A percentile compares a stretch with the other conserved stretches of the same genome.
Conservation (phyloP, 2,113 vertebrate species). For the Proteles cristata region DNA sequence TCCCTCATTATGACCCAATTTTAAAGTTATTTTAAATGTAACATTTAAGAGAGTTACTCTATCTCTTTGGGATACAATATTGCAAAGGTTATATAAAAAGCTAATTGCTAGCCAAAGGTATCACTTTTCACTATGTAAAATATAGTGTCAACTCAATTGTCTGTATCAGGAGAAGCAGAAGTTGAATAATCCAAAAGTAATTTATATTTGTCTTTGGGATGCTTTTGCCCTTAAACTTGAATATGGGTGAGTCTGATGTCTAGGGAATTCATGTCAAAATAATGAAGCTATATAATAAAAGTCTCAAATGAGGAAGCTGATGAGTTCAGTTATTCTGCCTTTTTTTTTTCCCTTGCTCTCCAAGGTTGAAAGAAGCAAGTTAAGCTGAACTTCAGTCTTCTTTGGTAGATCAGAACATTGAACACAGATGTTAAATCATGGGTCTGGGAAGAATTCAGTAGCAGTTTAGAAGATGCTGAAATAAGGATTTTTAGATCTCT, state of each 20-base stretch:
- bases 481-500: conserved; percentile 2
- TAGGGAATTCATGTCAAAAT: conserved; percentile 70
- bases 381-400: conserved; percentile 22
- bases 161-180: conserved; percentile 39
- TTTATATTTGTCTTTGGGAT: conserved; percentile 66
- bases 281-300: conserved; percentile 52
- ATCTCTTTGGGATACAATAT: conserved; percentile 50
- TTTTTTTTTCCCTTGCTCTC: neutral
- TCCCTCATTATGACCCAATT: conserved; percentile 74
- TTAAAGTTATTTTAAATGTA: conserved; percentile 75
- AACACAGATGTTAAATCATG: conserved; percentile 46
- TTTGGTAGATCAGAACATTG: conserved; percentile 21
- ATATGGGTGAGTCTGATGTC: conserved; percentile 40
- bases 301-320: conserved; percentile 39
- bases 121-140: conserved; percentile 58
- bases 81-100: conserved; percentile 62
- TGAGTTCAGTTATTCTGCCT: conserved; percentile 3
- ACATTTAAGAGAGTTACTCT: conserved; percentile 61
- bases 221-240: conserved; percentile 61
- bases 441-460: conserved; percentile 40
- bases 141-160: conserved; percentile 43
- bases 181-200: conserved; percentile 59
- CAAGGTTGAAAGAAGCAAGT: conserved; percentile 49
- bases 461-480: conserved; percentile 53
- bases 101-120: conserved; percentile 66